A percentile compares a stretch with the other conserved stretches of the same genome.
These are phyloP conservation scores for Enhydra lutris DNA, from an alignment of 2,113 vertebrate genomes.

Conservation along the genomic window DNA sequence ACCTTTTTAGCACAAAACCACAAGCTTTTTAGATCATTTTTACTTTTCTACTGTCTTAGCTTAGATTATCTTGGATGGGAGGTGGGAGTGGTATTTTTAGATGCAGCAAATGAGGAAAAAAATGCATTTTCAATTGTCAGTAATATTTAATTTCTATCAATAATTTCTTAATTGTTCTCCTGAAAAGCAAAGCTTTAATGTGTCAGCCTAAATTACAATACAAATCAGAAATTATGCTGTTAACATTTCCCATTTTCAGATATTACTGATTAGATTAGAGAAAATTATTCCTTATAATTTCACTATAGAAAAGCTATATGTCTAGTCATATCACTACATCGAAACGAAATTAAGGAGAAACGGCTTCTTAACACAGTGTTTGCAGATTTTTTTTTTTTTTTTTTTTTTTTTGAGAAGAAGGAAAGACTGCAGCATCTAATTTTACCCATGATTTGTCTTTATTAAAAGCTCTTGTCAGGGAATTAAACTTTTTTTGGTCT, in stretches of 20 bases:
- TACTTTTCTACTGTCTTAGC: slow-evolving; percentile 61
- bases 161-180: slow-evolving; percentile 85
- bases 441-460: slow-evolving; percentile 73
- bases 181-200: slow-evolving; percentile 74
- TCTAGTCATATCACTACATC: slow-evolving; percentile 77
- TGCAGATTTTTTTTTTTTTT: slow-evolving; percentile 34
- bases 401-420: slow-evolving; percentile 51
- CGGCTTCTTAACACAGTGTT: slow-evolving; percentile 60
- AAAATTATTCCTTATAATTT: slow-evolving; percentile 83
- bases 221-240: slow-evolving; percentile 81
- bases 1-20: slow-evolving; percentile 66
- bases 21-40: not conserved
- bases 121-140: slow-evolving; percentile 74
- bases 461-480: slow-evolving; percentile 67
- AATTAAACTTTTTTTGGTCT: slow-evolving; percentile 60
- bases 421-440: slow-evolving; percentile 60
- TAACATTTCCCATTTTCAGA: slow-evolving; percentile 80
- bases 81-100: slow-evolving; percentile 63
- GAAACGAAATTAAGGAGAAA: slow-evolving; percentile 78
- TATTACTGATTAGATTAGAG: slow-evolving; percentile 83
- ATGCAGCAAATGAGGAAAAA: slow-evolving; percentile 68
- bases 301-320: slow-evolving; percentile 73
- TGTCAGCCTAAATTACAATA: slow-evolving; percentile 80
- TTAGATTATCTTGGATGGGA: slow-evolving; percentile 67
- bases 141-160: slow-evolving; percentile 84